phyloP scores from a whole-genome alignment of 1,140 invertebrate species.

The Octopus sinensis region DNA sequence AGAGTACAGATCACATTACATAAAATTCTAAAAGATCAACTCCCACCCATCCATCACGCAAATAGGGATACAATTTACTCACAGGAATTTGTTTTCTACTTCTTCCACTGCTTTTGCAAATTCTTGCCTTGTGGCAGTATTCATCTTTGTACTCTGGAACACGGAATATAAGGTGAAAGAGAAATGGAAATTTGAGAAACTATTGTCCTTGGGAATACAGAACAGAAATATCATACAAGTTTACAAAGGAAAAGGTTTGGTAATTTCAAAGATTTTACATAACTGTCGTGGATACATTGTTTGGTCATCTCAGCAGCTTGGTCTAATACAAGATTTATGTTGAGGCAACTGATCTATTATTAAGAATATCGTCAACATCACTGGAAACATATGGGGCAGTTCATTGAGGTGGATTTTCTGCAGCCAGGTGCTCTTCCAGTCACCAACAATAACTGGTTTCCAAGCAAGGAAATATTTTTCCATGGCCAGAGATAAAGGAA shows the following conservation, averaged over 20 bases:
- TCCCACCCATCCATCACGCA: no score
- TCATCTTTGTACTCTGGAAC: constrained; percentile 36
- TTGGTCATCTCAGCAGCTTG: neutral
- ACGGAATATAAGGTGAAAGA: neutral
- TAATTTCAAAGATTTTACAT: neutral
- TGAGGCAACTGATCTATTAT: neutral
- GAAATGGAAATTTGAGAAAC: neutral
- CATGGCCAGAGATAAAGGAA: no score
- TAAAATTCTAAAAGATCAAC: no score
- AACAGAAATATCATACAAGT: neutral
- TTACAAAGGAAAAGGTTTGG: neutral
- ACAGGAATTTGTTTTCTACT: constrained; percentile 45
- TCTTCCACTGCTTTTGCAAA: constrained; percentile 40
- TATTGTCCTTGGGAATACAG: neutral
- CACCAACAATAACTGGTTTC: no score
- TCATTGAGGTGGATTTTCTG: no score
- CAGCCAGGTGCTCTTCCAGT: no score
- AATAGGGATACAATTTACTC: constrained; percentile 16
- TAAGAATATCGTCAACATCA: neutral
- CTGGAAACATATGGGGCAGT: no score
- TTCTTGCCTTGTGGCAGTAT: constrained; percentile 31
- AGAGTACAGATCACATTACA: no score
- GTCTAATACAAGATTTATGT: neutral
- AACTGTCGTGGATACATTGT: neutral
- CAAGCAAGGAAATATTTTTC: no score